Percentiles rank a stretch among this genome's conserved stretches.
phyloP scores from a whole-genome alignment of 2,888 invertebrate genomes.

The Cosmia pyralina region DNA sequence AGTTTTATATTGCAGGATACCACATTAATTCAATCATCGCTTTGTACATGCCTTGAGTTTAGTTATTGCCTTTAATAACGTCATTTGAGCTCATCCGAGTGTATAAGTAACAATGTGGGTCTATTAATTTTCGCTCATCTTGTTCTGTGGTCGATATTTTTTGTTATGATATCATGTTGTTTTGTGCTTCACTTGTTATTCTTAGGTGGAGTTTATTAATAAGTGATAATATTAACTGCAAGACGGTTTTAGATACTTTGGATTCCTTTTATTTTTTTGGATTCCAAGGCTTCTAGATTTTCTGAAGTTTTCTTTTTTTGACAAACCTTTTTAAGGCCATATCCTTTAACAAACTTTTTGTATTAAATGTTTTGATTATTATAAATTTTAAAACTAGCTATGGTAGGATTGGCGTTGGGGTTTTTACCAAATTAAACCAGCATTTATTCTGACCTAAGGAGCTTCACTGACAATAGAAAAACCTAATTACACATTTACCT shows the following conservation, averaged over 20 bases:
- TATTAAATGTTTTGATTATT: background rate
- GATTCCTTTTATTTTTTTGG: background rate
- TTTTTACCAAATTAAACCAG: background rate
- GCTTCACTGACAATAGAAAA: conserved; percentile 3
- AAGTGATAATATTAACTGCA: background rate
- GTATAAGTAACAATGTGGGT: conserved; percentile 41
- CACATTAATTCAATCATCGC: conserved; percentile 28
- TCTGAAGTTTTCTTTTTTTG: background rate
- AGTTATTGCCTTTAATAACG: conserved; percentile 37
- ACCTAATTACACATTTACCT: background rate
- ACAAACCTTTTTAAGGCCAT: background rate
- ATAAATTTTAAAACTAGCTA: background rate
- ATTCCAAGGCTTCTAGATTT: background rate
- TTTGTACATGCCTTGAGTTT: conserved; percentile 11
- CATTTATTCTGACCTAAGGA: background rate
- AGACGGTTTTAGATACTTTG: background rate
- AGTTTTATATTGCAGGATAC: conserved; percentile 5
- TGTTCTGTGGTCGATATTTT: conserved; percentile 37
- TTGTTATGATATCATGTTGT: conserved; percentile 34
- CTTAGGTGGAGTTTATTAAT: background rate
- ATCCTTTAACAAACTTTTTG: background rate
- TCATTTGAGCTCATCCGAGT: conserved; percentile 31
- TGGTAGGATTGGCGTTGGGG: too few relatives aligned
- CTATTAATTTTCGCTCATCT: conserved; percentile 54
- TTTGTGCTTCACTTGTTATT: conserved; percentile 14